A percentile compares a stretch with the other conserved stretches of the same genome.
Conservation (phyloP, 2,888 invertebrate genomes). For the Lepidonotus clava region DNA sequence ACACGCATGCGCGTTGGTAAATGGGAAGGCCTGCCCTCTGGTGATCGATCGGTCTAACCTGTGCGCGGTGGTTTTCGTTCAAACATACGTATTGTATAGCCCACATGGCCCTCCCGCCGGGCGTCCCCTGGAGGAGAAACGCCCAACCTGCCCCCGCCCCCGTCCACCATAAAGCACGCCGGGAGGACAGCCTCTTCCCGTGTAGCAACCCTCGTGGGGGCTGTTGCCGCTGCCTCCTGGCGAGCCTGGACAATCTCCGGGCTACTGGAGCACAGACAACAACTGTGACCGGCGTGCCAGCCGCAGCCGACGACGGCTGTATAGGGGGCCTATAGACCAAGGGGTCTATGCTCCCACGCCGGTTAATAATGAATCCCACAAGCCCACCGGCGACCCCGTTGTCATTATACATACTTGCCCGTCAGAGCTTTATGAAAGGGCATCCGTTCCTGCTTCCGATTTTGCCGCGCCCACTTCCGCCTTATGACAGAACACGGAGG, state of each 20-base stretch:
- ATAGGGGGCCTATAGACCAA: not conserved
- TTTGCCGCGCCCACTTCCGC: no score
- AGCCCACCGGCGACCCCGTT: not conserved
- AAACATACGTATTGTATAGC: slow-evolving; percentile 37
- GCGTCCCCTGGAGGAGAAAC: not conserved
- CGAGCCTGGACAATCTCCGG: slow-evolving; percentile 38
- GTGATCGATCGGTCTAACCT: slow-evolving; percentile 47
- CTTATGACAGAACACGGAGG: no score
- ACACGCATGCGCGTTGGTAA: slow-evolving; percentile 47
- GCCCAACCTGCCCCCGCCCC: not conserved
- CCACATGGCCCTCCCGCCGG: not conserved
- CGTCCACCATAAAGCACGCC: not conserved
- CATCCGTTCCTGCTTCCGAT: no score
- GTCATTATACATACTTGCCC: not conserved
- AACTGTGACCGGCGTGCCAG: not conserved
- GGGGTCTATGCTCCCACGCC: not conserved
- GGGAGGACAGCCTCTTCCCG: slow-evolving; percentile 3
- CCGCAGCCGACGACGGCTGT: not conserved
- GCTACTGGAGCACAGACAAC: slow-evolving; percentile 31
- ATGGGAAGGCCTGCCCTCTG: slow-evolving; percentile 1
- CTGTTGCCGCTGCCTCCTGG: not conserved
- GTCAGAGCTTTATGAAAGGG: no score
- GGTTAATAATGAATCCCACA: not conserved
- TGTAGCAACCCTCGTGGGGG: slow-evolving; percentile 9
- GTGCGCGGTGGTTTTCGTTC: slow-evolving; percentile 9